A percentile compares a stretch with the other conserved stretches of the same genome.
phyloP scores from a whole-genome alignment of 2,113 vertebrate species.

The Stercorarius parasiticus region DNA sequence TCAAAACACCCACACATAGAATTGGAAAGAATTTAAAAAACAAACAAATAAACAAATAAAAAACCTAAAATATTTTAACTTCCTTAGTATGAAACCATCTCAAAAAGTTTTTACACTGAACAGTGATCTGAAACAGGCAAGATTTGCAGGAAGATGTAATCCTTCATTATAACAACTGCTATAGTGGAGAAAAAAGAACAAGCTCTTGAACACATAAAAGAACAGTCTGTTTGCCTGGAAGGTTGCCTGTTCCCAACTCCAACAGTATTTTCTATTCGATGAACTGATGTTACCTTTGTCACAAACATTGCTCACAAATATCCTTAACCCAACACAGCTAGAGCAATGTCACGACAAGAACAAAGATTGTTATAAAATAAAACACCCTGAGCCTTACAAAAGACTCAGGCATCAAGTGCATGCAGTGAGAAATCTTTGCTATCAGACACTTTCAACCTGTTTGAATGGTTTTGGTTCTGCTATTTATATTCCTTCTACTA shows the following conservation, averaged over 20 bases:
- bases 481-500: neutral
- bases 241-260: neutral
- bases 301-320: neutral
- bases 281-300: neutral
- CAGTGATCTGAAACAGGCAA: neutral
- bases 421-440: neutral
- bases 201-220: neutral
- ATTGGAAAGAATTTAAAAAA: neutral
- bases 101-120: neutral
- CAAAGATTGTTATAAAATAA: neutral
- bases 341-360: neutral
- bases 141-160: neutral
- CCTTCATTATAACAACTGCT: neutral
- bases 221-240: neutral
- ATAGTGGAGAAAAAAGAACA: neutral
- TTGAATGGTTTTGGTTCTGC: neutral
- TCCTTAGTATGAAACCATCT: neutral
- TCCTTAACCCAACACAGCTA: neutral
- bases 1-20: neutral
- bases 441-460: neutral
- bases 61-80: neutral
- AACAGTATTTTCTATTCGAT: neutral
- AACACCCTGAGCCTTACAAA: neutral
- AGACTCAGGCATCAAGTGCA: neutral
- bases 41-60: neutral